phyloP scores from a whole-genome alignment of 2,797 vertebrate species.

The Hydrophis major region DNA sequence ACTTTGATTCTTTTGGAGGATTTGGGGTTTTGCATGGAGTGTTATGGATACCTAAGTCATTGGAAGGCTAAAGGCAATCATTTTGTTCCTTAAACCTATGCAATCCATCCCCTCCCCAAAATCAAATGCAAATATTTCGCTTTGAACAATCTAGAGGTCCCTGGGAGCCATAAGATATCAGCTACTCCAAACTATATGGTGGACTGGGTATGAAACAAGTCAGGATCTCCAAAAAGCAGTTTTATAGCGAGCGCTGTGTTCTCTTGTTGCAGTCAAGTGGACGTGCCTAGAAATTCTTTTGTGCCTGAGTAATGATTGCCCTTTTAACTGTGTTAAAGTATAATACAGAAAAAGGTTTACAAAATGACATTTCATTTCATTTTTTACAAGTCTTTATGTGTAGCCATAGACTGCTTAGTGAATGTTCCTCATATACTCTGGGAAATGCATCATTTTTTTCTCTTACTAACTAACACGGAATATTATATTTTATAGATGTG shows the following conservation, averaged over 20 bases:
- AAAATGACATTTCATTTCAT: background rate
- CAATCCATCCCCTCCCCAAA: background rate
- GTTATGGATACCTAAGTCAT: background rate
- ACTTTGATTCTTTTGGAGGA: background rate
- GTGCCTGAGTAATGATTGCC: background rate
- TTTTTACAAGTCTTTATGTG: background rate
- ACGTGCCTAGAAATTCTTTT: background rate
- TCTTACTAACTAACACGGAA: constrained; percentile 22
- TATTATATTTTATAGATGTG: constrained; percentile 79
- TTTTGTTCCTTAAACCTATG: background rate
- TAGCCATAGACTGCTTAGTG: background rate
- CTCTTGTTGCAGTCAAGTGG: background rate
- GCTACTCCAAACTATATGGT: background rate
- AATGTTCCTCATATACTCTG: background rate
- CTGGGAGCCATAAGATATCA: background rate
- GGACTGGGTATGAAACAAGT: background rate
- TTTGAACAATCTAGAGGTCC: background rate
- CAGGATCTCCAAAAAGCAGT: background rate
- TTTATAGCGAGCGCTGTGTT: background rate
- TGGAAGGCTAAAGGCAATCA: background rate
- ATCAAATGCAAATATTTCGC: background rate
- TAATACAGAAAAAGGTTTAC: background rate
- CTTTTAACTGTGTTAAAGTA: background rate
- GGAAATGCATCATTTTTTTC: background rate
- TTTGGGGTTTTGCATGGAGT: background rate